Base-by-base conservation (phyloP, 30 jellyfish, hydroid and myxozoan species). In the Catostylus mosaicus region DNA sequence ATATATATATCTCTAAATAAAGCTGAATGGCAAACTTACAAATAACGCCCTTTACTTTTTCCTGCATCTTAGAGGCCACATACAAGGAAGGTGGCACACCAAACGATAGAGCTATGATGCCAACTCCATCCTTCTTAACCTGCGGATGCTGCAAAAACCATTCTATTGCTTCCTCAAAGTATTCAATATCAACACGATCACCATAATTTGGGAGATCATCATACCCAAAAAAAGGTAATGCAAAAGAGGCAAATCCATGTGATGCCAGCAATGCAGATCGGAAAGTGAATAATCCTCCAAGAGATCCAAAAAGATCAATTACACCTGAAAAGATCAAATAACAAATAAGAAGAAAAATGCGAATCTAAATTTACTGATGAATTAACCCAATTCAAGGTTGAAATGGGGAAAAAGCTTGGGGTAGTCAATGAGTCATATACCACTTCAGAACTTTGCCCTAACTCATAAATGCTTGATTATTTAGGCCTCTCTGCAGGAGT, bases 251-350 rank as follows among this genome's bases (percentile, higher is more conserved):
- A 52, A 67, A 88, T 20, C 93, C 93, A 77, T 88, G 96, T 16
- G 92, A 78, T 35, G 96, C 96, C 26, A 88, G 68, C 26, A 88
- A 57, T 1, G 92, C 92, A 11, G 96, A 89, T 54, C 96, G 82
- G 75, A 34, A 47, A 19, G 50, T 14, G 12, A 72, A 2, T 20
- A 72, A 48, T 22, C 84, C 84, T 23, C 84, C 84, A 8, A 26
- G 52, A 27, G 84, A 24, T 46, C 84, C 84, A 72, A 72, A 72
- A 10, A 72, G 47, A 30, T 72, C 84, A 22, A 72, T 72, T 7
- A 72, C 59, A 43, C 84, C 84, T 68, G 19, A 4, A 50, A 18
- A 16, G 20, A n/a, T n/a, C n/a, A 6, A 50, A 18, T 3, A 50
- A 5, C 63, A 50, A 5, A 3, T 0, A 0, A 50, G 14, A 43